A percentile compares a stretch with the other conserved stretches of the same genome.
Conservation (phyloP, 2,113 vertebrate species). For the Axis porcinus region DNA sequence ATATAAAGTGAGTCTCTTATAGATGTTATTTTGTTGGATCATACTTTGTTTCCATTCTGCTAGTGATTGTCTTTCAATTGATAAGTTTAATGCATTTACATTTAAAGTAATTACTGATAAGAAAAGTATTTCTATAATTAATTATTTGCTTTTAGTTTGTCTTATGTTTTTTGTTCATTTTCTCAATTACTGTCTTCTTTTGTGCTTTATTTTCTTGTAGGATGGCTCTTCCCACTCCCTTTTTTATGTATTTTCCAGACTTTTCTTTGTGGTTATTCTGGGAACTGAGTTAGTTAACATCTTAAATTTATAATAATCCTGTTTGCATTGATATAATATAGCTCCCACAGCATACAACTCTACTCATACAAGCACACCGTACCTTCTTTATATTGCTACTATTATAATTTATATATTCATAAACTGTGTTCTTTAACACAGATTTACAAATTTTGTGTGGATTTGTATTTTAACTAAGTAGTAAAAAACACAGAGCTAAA, state of each 20-base stretch:
- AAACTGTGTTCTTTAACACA: background rate
- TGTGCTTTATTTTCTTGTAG: background rate
- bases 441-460: background rate
- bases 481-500: background rate
- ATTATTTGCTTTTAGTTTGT: background rate
- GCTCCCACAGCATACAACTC: background rate
- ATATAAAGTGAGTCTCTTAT: background rate
- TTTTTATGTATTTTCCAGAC: background rate
- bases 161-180: background rate
- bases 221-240: background rate
- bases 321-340: background rate
- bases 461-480: background rate
- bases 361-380: fast-evolving
- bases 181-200: background rate
- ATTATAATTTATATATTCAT: background rate
- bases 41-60: background rate
- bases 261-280: background rate
- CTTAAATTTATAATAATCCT: background rate
- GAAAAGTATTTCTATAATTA: background rate
- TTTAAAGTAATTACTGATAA: background rate
- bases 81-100: background rate
- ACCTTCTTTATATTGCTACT: background rate
- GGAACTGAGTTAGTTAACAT: background rate
- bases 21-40: background rate
- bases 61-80: background rate